Evolutionary conservation across 1,140 invertebrate species (phyloP).

Genomic region (Macrocentrus cingulum): DNA sequence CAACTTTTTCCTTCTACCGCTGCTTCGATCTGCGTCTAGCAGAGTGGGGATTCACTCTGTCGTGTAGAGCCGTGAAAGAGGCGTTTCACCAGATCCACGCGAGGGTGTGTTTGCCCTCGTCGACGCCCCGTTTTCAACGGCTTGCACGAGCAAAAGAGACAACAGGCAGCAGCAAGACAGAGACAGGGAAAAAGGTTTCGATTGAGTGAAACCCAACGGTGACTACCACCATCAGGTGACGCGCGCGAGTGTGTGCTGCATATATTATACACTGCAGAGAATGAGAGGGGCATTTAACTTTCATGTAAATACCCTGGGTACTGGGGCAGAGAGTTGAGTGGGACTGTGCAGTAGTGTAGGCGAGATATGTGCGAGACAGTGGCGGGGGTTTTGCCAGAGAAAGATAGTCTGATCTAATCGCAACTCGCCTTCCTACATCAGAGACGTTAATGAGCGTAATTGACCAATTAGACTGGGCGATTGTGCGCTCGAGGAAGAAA

Average conservation of each 20-base stretch:
- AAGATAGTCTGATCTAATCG: slow-evolving; percentile 58
- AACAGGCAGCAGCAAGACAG: too few relatives aligned
- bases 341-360: slow-evolving; percentile 1
- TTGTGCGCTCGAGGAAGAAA: slow-evolving; percentile 40
- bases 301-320: slow-evolving; percentile 16
- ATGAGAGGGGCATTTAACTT: slow-evolving; percentile 10
- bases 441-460: slow-evolving; percentile 60
- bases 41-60: slow-evolving; percentile 23
- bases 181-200: slow-evolving; percentile 3
- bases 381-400: slow-evolving; percentile 18
- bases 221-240: slow-evolving; percentile 1
- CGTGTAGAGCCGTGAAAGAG: slow-evolving; percentile 12
- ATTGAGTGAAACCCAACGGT: not conserved
- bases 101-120: slow-evolving; percentile 25
- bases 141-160: slow-evolving; percentile 2
- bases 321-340: not conserved
- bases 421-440: slow-evolving; percentile 47
- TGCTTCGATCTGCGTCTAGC: not conserved
- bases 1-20: slow-evolving; percentile 46
- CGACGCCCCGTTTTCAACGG: slow-evolving; percentile 10
- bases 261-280: slow-evolving; percentile 9
- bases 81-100: slow-evolving; percentile 15
- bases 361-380: slow-evolving; percentile 6
- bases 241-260: slow-evolving; percentile 15
- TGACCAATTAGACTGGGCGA: slow-evolving; percentile 57